Evolutionary conservation across 2,888 invertebrate species (phyloP).

Genomic region (Crossocerus cetratus): DNA sequence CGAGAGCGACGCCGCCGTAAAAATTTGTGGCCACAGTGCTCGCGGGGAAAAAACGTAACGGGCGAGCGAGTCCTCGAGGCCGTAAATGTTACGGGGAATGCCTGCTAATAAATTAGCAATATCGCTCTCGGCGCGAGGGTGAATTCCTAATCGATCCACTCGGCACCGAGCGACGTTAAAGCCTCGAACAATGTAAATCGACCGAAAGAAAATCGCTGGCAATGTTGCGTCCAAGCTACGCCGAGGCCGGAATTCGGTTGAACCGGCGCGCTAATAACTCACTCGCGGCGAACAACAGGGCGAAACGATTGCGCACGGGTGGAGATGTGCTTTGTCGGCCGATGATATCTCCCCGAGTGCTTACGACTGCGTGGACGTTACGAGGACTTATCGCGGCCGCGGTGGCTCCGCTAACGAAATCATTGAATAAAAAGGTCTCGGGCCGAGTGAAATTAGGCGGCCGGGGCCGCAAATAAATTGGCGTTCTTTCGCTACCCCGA

Average conservation of each 20-base stretch:
- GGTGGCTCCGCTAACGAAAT: background rate
- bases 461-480: constrained; percentile 1
- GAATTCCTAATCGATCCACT: constrained; percentile 13
- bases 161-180: too few relatives aligned
- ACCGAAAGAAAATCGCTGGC: too few relatives aligned
- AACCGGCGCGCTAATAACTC: too few relatives aligned
- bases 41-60: constrained; percentile 35
- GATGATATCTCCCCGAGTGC: background rate
- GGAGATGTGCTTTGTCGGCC: constrained; percentile 7
- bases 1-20: constrained; percentile 44
- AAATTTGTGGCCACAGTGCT: constrained; percentile 53
- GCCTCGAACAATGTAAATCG: too few relatives aligned
- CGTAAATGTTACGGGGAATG: constrained; percentile 54
- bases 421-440: constrained; percentile 1
- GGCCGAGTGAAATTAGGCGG: background rate
- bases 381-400: background rate
- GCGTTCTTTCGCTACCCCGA: constrained; percentile 31
- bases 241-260: too few relatives aligned
- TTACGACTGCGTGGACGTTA: too few relatives aligned
- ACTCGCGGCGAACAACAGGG: background rate
- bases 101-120: constrained; percentile 53
- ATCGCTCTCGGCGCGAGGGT: constrained; percentile 12
- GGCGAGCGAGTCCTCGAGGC: constrained; percentile 36
- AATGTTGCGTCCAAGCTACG: too few relatives aligned
- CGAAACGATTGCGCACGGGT: background rate